Conservation (phyloP, 1,140 invertebrate genomes). For the Mycetomoellerius zeteki region DNA sequence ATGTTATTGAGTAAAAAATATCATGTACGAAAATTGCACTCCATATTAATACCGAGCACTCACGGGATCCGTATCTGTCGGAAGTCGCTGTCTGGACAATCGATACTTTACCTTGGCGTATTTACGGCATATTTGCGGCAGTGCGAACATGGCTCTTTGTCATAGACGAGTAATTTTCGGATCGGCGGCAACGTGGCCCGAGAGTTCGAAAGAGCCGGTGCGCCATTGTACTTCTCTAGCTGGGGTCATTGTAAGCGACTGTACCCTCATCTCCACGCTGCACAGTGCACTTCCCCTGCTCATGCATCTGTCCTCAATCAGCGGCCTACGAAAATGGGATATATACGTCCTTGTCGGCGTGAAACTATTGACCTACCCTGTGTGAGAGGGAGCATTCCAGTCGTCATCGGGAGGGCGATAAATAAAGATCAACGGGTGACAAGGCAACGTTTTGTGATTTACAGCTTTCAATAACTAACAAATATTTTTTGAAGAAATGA, state of each 20-base stretch:
- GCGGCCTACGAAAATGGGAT: constrained; percentile 84
- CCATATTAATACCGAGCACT: background rate
- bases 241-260: constrained; percentile 82
- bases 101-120: constrained; percentile 63
- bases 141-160: constrained; percentile 84
- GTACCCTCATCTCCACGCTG: constrained; percentile 82
- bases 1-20: background rate
- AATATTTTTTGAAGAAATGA: constrained; percentile 40
- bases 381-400: constrained; percentile 16
- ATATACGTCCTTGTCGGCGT: constrained; percentile 74
- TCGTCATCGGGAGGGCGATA: background rate
- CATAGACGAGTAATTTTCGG: constrained; percentile 83
- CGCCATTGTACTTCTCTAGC: constrained; percentile 80
- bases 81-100: constrained; percentile 24
- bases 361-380: constrained; percentile 81
- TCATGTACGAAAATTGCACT: background rate
- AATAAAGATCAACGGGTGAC: constrained; percentile 32
- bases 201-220: constrained; percentile 77
- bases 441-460: constrained; percentile 18
- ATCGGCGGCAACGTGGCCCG: constrained; percentile 63
- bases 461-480: constrained; percentile 47
- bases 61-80: background rate
- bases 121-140: constrained; percentile 85
- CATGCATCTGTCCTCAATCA: constrained; percentile 87
- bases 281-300: constrained; percentile 81